phyloP scores from a whole-genome alignment of 35 echinoderm and acorn worm genomes.

The Lytechinus pictus region DNA sequence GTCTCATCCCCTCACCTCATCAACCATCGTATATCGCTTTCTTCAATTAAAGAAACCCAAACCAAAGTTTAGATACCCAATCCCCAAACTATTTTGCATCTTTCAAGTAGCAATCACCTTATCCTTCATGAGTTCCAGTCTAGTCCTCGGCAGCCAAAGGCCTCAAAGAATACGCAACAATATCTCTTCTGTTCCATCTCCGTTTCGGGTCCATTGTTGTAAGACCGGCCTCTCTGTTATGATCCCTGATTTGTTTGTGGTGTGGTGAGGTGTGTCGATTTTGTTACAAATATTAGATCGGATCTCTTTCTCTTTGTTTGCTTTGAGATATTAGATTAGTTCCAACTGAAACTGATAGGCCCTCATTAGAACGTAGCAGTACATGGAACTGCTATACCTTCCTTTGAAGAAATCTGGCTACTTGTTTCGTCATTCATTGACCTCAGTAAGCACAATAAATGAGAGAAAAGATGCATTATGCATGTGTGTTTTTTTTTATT shows the following conservation, averaged over 20 bases:
- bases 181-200: neutral
- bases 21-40: neutral
- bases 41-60: neutral
- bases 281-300: constrained; percentile 26
- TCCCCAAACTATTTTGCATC: neutral
- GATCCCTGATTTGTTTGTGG: neutral
- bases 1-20: neutral
- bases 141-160: neutral
- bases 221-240: neutral
- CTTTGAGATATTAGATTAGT: neutral
- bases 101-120: neutral
- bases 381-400: neutral
- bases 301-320: neutral
- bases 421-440: neutral
- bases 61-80: constrained; percentile 12
- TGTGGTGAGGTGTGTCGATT: constrained; percentile 36
- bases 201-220: neutral
- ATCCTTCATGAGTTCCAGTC: neutral
- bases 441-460: neutral
- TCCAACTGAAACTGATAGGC: neutral
- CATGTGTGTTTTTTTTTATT: neutral
- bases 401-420: neutral
- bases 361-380: neutral
- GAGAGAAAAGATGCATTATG: neutral
- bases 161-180: neutral